These are phyloP conservation scores for Lepeophtheirus nordmannii DNA, from an alignment of 2,888 invertebrate species.

Conservation along the genomic window DNA sequence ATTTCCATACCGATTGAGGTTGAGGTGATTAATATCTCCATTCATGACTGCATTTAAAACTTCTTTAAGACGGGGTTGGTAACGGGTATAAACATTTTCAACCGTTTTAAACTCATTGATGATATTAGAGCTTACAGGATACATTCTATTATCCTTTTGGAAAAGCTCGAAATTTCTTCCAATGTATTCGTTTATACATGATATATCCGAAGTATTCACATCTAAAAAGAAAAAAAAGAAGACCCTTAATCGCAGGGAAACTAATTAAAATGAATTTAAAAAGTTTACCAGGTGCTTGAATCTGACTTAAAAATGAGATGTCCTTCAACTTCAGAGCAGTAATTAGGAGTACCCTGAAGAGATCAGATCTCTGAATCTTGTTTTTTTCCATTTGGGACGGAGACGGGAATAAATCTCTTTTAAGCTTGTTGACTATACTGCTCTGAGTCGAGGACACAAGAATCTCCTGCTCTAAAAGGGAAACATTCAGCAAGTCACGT, in stretches of 20 bases:
- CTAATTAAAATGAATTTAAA: too few species aligned
- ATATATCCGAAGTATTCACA: neutral
- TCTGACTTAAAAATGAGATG: neutral
- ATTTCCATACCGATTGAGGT: slow-evolving; percentile 35
- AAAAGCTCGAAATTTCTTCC: slow-evolving; percentile 35
- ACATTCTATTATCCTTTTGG: neutral
- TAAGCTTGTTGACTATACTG: neutral
- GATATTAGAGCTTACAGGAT: neutral
- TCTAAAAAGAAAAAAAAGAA: neutral
- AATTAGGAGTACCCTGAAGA: neutral
- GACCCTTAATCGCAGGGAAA: too few species aligned
- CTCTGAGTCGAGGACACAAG: slow-evolving; percentile 36
- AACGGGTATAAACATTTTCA: slow-evolving; percentile 98
- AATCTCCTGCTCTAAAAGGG: slow-evolving; percentile 81
- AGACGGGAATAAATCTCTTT: neutral
- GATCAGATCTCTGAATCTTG: neutral
- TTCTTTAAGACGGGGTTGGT: slow-evolving; percentile 77
- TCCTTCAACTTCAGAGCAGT: neutral
- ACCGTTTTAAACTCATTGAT: slow-evolving; percentile 57
- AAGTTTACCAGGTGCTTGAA: neutral
- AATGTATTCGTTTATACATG: neutral
- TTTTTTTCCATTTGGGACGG: neutral
- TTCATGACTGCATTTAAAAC: slow-evolving; percentile 76
- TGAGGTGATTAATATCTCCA: slow-evolving; percentile 38
- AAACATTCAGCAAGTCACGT: slow-evolving; percentile 67